Evolutionary conservation across 2,888 invertebrate genomes (phyloP).

Genomic region (Zygothrica quintamaculata): DNA sequence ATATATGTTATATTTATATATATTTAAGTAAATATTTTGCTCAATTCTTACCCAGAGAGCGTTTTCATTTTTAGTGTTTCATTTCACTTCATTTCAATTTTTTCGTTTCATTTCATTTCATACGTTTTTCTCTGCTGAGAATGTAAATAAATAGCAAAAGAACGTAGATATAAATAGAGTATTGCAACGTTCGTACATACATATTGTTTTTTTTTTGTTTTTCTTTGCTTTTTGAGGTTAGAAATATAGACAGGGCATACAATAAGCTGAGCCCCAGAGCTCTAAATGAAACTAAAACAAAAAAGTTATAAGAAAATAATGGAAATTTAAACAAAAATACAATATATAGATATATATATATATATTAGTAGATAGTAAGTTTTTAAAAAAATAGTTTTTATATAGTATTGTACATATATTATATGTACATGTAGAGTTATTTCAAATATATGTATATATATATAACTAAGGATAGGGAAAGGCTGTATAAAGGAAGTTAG

Average conservation of each 20-base stretch:
- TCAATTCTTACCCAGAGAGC: conserved; percentile 65
- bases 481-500: conserved; percentile 8
- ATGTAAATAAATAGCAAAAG: conserved; percentile 46
- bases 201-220: conserved; percentile 15
- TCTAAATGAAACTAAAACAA: conserved; percentile 59
- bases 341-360: conserved; percentile 23
- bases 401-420: conserved; percentile 24
- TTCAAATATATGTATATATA: conserved; percentile 19
- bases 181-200: conserved; percentile 50
- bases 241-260: conserved; percentile 42
- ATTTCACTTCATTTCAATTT: conserved; percentile 22
- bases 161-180: conserved; percentile 36
- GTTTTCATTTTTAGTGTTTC: conserved; percentile 32
- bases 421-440: conserved; percentile 26
- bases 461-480: conserved; percentile 9
- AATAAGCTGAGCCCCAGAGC: conserved; percentile 45
- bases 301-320: conserved; percentile 24
- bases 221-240: conserved; percentile 33
- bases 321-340: conserved; percentile 25
- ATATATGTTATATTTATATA: too few relatives aligned
- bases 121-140: too few relatives aligned
- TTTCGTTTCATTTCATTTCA: conserved; percentile 25
- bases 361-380: conserved; percentile 30
- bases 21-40: conserved; percentile 38
- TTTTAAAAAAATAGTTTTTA: conserved; percentile 27